Evolutionary conservation across 2,888 invertebrate genomes (phyloP), one percentile per base, ranked within the genome.

Genomic region (Cephus pulcher): DNA sequence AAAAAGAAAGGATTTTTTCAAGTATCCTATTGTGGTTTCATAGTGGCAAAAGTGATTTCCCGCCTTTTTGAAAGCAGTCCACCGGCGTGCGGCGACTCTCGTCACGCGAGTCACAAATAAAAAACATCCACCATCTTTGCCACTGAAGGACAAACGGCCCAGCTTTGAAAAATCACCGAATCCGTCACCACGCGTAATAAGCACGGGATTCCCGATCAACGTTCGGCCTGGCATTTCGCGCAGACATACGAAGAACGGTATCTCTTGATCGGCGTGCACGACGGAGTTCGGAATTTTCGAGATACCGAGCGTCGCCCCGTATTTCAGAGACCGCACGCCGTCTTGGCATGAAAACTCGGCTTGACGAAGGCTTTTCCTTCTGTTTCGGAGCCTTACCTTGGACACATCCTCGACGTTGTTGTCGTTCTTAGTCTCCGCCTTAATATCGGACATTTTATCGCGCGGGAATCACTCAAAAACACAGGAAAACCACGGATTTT

Each of bases 361-460:
- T 90, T 90, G 90, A 89, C 85, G 88, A 86, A 83, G 85, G 80
- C 78, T 82, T 88, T 87, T 82, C 82, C 81, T 78, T 33, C 35
- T 81, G 75, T 79, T 80, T 80, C 37, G 76, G 76, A 73, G 73
- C 89, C 79, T 90, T 88, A 92, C 92, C 92, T 91, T 92, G 80
- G 90, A 86, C 80, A 87, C 86, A 87, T 90, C 91, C 82, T 92
- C 92, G 86, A 92, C 87, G 84, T 88, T 91, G 84, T 91, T 92
- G 81, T 92, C 92, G 86, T 88, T 91, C 89, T 92, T 92, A 82
- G 83, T 88, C 81, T 92, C 92, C 81, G 90, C 87, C 87, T 92
- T 92, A 79, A 90, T 87, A 84, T 91, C 91, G 73, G 92, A 92
- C 92, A 92, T 92, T 86, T 86, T 87, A 84, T 84, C 83, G 80